Percentiles rank a stretch among this genome's conserved stretches.
Evolutionary conservation across 2,113 vertebrate genomes (phyloP).

Genomic region (Spea multiplicata): DNA sequence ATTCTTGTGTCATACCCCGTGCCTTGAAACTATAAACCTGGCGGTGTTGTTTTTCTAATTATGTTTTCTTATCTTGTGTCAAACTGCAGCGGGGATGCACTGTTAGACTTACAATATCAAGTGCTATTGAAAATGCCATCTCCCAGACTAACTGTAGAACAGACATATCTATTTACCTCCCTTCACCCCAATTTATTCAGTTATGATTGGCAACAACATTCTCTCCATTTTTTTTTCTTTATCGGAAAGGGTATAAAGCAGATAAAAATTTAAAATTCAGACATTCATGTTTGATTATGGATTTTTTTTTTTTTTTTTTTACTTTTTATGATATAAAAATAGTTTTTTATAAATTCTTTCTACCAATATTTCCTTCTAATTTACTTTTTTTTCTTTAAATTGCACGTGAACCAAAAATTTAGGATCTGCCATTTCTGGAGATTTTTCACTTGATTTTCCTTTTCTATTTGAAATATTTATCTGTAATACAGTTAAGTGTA

Average conservation of each 20-base stretch:
- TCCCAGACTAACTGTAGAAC: constrained; percentile 19
- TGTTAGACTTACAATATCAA: constrained; percentile 2
- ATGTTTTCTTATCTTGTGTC: constrained; percentile 23
- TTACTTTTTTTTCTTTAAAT: too few relatives aligned
- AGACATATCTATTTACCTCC: constrained; percentile 30
- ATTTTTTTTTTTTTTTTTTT: too few relatives aligned
- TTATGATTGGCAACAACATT: constrained; percentile 23
- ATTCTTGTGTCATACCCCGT: background rate
- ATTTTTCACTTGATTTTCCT: too few relatives aligned
- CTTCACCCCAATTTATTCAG: constrained; percentile 5
- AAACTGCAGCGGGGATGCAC: background rate
- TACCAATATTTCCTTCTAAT: too few relatives aligned
- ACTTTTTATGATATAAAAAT: too few relatives aligned
- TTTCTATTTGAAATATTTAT: too few relatives aligned
- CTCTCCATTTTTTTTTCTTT: background rate
- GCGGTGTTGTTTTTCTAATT: constrained; percentile 12
- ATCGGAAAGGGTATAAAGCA: constrained; percentile 12
- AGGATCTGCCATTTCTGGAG: too few relatives aligned
- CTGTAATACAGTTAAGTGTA: background rate
- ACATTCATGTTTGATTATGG: too few relatives aligned
- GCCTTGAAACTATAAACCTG: background rate
- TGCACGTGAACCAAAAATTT: too few relatives aligned
- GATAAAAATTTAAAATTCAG: too few relatives aligned
- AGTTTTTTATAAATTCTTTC: too few relatives aligned
- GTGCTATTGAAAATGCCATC: constrained; percentile 22